phyloP scores from a whole-genome alignment of 2,888 invertebrate species.

The Antheraea yamamai region DNA sequence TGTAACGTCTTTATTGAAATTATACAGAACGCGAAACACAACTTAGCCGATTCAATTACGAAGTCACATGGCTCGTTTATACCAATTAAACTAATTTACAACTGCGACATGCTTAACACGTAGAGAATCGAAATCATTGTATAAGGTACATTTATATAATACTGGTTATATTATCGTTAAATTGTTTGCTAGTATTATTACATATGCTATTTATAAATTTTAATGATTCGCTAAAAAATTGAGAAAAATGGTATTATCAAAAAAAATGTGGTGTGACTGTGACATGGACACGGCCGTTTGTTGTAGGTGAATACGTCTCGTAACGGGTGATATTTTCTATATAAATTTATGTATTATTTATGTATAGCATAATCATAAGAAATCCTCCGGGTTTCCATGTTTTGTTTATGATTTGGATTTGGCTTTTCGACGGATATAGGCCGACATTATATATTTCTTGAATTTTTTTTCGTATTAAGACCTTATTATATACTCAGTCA shows the following conservation, averaged over 20 bases:
- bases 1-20: background rate
- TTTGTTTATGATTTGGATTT: too few species aligned
- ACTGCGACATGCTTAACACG: constrained; percentile 15
- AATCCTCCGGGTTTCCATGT: too few species aligned
- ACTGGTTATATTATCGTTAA: background rate
- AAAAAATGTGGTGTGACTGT: too few species aligned
- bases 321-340: too few species aligned
- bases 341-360: too few species aligned
- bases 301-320: too few species aligned
- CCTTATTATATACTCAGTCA: too few species aligned
- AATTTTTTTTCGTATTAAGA: too few species aligned
- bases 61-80: constrained; percentile 16
- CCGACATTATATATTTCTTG: too few species aligned
- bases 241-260: background rate
- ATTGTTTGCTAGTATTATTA: background rate
- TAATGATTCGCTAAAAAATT: background rate
- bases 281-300: too few species aligned
- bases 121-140: constrained; percentile 6
- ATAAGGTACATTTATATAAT: background rate
- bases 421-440: too few species aligned
- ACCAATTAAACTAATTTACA: constrained; percentile 18
- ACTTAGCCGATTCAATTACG: constrained; percentile 18
- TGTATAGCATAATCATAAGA: too few species aligned
- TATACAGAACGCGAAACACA: constrained; percentile 9
- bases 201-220: background rate